Evolutionary conservation across 1,140 invertebrate genomes (phyloP).

Genomic region (Drosophila lini): DNA sequence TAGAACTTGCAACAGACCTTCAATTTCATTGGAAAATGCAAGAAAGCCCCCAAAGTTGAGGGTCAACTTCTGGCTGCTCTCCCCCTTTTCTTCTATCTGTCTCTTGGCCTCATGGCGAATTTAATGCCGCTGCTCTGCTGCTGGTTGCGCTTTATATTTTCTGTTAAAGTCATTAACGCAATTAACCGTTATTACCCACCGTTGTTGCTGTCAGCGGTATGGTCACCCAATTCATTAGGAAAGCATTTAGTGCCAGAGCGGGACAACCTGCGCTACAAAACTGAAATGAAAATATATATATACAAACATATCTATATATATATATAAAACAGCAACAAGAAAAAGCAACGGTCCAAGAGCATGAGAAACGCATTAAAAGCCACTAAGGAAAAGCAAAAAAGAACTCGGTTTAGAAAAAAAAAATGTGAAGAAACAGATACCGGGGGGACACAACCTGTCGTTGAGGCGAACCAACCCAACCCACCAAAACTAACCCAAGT

Average conservation of each 20-base stretch:
- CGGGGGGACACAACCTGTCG: constrained; percentile 20
- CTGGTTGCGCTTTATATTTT: constrained; percentile 76
- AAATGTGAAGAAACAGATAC: constrained; percentile 46
- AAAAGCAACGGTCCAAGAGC: constrained; percentile 75
- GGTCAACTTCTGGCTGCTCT: constrained; percentile 1
- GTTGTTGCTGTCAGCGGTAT: constrained; percentile 49
- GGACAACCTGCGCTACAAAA: constrained; percentile 11
- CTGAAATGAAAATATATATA: constrained; percentile 16
- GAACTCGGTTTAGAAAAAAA: constrained; percentile 14
- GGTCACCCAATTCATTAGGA: constrained; percentile 81
- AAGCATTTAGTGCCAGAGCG: constrained; percentile 69
- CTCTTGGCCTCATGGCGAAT: constrained; percentile 18
- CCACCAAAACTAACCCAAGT: constrained; percentile 14
- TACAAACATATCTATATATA: constrained; percentile 7
- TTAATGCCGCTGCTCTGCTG: constrained; percentile 53
- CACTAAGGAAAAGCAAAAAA: constrained; percentile 21
- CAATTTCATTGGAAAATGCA: constrained; percentile 53
- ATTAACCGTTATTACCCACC: constrained; percentile 80
- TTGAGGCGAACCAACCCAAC: constrained; percentile 1
- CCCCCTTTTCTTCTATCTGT: background rate
- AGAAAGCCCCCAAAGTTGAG: constrained; percentile 6
- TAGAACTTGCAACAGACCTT: constrained; percentile 29
- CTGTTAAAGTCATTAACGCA: constrained; percentile 82
- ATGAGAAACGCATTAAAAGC: constrained; percentile 79
- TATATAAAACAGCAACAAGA: constrained; percentile 26